phyloP scores from a whole-genome alignment of 2,797 vertebrate species.

The Phoxinus dragarum region DNA sequence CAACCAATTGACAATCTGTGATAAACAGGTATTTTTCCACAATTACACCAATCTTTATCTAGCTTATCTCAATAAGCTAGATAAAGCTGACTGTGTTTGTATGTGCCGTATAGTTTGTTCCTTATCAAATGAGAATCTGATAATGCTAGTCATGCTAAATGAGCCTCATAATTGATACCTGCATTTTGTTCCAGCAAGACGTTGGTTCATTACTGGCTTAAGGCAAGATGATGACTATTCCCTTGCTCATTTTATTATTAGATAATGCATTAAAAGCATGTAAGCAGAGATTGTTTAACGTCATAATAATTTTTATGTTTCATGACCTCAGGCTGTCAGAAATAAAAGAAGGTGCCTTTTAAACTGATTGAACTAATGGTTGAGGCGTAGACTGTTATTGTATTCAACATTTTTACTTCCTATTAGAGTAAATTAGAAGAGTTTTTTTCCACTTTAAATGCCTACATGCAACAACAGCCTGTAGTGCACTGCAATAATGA shows the following conservation, averaged over 20 bases:
- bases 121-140: background rate
- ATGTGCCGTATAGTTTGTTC: background rate
- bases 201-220: slow-evolving; percentile 4
- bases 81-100: background rate
- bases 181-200: background rate
- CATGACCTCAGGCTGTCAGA: background rate
- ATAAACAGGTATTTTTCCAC: slow-evolving; percentile 64
- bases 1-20: slow-evolving; percentile 62
- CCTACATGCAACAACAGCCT: background rate
- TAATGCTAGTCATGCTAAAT: slow-evolving; percentile 1
- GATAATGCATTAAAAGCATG: slow-evolving; percentile 22
- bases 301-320: background rate
- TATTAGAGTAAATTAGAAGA: background rate
- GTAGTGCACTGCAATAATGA: background rate
- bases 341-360: background rate
- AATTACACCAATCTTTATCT: slow-evolving; percentile 59
- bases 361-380: slow-evolving; percentile 3
- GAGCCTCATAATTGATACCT: slow-evolving; percentile 4
- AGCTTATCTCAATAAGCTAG: too few relatives aligned
- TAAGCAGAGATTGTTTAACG: background rate
- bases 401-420: background rate
- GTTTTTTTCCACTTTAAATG: background rate
- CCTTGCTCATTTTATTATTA: slow-evolving; percentile 13
- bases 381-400: background rate
- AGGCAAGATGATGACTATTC: background rate